Percentiles rank a stretch among this genome's conserved stretches.
phyloP scores from a whole-genome alignment of 2,113 vertebrate genomes.

The crab-eating macaque (Macaca fascicularis) region DNA sequence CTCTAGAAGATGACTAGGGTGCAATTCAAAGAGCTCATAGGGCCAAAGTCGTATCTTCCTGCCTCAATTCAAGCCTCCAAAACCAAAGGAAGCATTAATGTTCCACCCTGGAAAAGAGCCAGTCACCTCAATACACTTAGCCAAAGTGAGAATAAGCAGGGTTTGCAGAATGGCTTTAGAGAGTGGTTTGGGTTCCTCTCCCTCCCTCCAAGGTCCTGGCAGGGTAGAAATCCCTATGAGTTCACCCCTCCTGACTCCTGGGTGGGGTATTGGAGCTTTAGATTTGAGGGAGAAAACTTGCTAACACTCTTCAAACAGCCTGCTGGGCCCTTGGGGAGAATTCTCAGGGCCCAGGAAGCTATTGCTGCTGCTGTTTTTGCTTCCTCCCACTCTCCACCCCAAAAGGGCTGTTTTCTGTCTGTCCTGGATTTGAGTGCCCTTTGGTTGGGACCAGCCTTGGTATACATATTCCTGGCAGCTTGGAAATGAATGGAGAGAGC shows the following conservation, averaged over 20 bases:
- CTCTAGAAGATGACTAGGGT: neutral
- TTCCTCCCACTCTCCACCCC: neutral
- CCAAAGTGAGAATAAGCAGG: slow-evolving; percentile 10
- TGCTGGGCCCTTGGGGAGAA: neutral
- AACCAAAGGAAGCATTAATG: slow-evolving; percentile 52
- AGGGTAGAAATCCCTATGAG: neutral
- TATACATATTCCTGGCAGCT: neutral
- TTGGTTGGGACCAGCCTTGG: neutral
- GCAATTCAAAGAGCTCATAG: slow-evolving; percentile 13
- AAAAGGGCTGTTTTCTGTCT: neutral
- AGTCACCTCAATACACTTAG: neutral
- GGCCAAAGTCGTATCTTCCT: slow-evolving; percentile 48
- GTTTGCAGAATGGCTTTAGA: slow-evolving; percentile 46
- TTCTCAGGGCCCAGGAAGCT: neutral
- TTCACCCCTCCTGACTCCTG: neutral
- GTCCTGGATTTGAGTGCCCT: neutral
- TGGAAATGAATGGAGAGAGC: neutral
- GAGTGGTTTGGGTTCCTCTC: neutral
- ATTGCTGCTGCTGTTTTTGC: neutral
- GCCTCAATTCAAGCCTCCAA: slow-evolving; percentile 29
- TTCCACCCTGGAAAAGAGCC: slow-evolving; percentile 61
- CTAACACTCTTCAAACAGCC: neutral
- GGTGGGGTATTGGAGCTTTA: neutral
- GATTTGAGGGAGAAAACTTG: neutral
- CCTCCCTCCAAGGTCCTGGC: neutral